These are phyloP conservation scores for Lampropteryx suffumata DNA, from an alignment of 2,888 invertebrate species.

Conservation along the genomic window DNA sequence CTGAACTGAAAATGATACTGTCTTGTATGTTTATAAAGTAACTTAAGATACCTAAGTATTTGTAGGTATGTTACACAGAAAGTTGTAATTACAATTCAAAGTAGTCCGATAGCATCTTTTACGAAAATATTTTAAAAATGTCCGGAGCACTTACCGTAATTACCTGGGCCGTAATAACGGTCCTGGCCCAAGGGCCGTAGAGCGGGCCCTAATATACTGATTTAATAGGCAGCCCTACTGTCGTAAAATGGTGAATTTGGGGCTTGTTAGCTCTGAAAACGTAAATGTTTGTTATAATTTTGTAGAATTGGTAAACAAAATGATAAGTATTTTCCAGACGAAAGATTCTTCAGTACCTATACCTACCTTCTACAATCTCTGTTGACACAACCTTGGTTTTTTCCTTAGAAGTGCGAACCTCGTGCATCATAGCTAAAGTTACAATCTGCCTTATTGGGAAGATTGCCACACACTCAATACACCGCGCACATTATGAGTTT, in stretches of 20 bases:
- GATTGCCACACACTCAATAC: background rate
- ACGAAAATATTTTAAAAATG: slow-evolving; percentile 10
- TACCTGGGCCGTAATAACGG: slow-evolving; percentile 14
- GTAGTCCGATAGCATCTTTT: background rate
- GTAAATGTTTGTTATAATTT: slow-evolving; percentile 19
- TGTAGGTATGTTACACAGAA: too few species aligned
- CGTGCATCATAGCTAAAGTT: background rate
- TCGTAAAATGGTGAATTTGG: slow-evolving; percentile 16
- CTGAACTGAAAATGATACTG: too few species aligned
- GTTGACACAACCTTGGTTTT: too few species aligned
- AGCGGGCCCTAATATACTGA: slow-evolving; percentile 16
- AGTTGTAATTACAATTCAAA: too few species aligned
- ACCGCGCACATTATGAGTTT: slow-evolving; percentile 1
- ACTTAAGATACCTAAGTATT: too few species aligned
- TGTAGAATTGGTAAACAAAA: slow-evolving; percentile 5
- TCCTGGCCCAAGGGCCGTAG: slow-evolving; percentile 4
- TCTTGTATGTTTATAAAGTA: too few species aligned
- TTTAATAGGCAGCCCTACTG: slow-evolving; percentile 11
- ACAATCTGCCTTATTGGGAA: background rate
- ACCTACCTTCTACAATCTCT: too few species aligned
- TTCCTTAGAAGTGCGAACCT: too few species aligned
- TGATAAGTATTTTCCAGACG: slow-evolving; percentile 2
- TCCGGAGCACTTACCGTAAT: slow-evolving; percentile 16
- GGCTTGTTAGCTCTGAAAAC: slow-evolving; percentile 12
- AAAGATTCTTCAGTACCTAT: too few species aligned